Conservation (phyloP, 2,888 invertebrate species). For the Temnothorax unifasciatus region DNA sequence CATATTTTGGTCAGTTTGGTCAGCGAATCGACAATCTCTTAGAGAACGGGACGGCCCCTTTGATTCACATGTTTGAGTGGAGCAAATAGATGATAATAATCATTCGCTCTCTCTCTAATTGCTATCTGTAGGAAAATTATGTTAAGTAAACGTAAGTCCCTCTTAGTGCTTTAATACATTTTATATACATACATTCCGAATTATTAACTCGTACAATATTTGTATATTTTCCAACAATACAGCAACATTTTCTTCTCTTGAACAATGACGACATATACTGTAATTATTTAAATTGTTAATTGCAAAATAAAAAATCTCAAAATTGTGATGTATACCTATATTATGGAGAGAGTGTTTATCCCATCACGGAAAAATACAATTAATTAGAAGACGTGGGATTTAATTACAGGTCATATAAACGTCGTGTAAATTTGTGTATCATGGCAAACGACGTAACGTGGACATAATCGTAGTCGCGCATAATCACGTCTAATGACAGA, state of each 20-base stretch:
- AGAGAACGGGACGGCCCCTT: neutral
- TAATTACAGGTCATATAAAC: conserved; percentile 24
- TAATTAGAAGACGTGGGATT: neutral
- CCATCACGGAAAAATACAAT: neutral
- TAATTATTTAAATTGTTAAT: conserved; percentile 3
- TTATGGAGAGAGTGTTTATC: neutral
- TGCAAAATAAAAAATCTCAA: neutral
- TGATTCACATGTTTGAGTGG: neutral
- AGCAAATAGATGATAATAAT: neutral
- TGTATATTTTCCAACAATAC: neutral
- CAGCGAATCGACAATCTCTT: neutral
- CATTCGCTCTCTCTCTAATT: neutral
- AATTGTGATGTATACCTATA: neutral
- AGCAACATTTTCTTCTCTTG: neutral
- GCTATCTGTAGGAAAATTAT: neutral
- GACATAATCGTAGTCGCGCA: conserved; percentile 32
- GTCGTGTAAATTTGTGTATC: neutral
- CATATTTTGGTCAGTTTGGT: neutral
- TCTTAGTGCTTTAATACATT: neutral
- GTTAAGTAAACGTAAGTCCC: neutral
- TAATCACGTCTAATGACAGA: conserved; percentile 48
- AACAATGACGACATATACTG: neutral
- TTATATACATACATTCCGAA: neutral
- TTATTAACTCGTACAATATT: neutral
- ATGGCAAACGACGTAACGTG: neutral